These are phyloP conservation scores for Zoanthus gigantus DNA, from an alignment of 92 coral and sea anemone genomes.

Conservation along the genomic window DNA sequence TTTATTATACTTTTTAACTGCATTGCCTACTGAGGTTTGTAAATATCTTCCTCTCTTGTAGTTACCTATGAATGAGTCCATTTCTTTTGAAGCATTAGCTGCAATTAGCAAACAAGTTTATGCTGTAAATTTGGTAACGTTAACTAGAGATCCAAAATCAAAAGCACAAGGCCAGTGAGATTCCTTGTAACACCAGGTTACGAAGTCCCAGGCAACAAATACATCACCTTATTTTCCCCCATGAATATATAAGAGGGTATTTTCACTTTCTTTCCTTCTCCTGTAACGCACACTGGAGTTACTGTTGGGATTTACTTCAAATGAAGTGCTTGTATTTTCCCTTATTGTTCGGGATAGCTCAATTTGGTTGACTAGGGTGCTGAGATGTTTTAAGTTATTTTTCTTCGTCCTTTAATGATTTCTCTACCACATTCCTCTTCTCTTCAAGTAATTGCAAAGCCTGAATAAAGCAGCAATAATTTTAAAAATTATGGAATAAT, in stretches of 20 bases:
- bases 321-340: conserved; percentile 43
- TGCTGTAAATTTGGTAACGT: no score
- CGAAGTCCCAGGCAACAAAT: conserved; percentile 79
- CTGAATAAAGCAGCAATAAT: background rate
- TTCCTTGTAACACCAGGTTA: no score
- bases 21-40: conserved; percentile 75
- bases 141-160: no score
- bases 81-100: conserved; percentile 51
- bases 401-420: conserved; percentile 6
- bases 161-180: no score
- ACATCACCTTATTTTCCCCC: conserved; percentile 66
- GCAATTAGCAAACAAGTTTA: conserved; percentile 22
- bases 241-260: conserved; percentile 58
- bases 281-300: background rate
- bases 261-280: background rate
- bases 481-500: background rate
- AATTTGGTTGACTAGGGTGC: conserved; percentile 33
- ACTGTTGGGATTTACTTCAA: conserved; percentile 41
- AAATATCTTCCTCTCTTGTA: conserved; percentile 68
- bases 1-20: conserved; percentile 41
- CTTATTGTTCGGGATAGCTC: conserved; percentile 42
- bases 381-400: conserved; percentile 35
- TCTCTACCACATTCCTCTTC: background rate
- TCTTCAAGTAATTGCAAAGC: conserved; percentile 1
- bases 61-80: conserved; percentile 63